These are phyloP conservation scores for Lepidochrysops patricia DNA, from an alignment of 2,888 invertebrate genomes.

Conservation along the genomic window DNA sequence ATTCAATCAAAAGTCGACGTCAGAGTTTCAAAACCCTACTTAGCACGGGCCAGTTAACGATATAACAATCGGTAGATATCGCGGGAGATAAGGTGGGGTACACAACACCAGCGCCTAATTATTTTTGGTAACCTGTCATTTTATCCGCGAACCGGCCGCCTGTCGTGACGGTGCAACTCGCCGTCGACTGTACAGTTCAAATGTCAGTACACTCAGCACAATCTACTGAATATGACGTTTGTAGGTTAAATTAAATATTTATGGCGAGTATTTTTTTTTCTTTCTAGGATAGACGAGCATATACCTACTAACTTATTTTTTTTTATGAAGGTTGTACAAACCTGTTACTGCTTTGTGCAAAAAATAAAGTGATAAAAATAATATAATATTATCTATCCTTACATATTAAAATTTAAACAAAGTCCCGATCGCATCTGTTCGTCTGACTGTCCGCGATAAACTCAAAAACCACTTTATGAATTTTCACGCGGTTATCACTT, in stretches of 20 bases:
- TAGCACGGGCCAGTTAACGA: neutral
- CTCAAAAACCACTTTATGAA: no score
- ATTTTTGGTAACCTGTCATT: constrained; percentile 7
- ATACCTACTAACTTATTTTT: no score
- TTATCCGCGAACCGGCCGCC: neutral
- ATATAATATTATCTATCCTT: no score
- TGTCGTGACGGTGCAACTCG: neutral
- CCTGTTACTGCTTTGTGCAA: no score
- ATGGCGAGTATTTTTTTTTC: neutral
- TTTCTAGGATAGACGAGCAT: no score
- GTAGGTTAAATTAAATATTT: neutral
- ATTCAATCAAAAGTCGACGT: neutral
- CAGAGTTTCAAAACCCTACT: neutral
- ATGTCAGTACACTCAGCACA: constrained; percentile 3
- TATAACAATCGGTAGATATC: neutral
- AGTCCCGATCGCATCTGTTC: no score
- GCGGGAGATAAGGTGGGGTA: neutral
- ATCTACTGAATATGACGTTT: neutral
- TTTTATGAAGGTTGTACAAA: no score
- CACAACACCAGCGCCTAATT: neutral
- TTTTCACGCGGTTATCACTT: no score
- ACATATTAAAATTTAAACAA: no score
- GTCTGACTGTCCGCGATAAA: no score
- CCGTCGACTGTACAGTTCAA: neutral
- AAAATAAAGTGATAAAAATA: no score